These are phyloP conservation scores for Oxygymnocypris stewartii DNA, from an alignment of 2,113 vertebrate genomes.

Conservation along the genomic window DNA sequence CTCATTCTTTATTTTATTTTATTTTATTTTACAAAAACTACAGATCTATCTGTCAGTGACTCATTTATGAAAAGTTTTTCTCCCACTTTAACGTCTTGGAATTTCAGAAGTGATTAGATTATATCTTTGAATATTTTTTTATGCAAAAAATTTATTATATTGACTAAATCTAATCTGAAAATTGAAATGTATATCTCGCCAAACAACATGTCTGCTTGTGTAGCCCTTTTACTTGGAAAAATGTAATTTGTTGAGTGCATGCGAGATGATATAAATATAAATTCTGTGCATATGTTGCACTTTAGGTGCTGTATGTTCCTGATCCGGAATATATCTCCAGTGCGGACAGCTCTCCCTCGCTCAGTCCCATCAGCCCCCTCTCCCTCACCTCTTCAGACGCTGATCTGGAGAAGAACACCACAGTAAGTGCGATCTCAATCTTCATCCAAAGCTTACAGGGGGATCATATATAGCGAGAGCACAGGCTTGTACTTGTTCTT, in stretches of 20 bases:
- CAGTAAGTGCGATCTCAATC: conserved; percentile 72
- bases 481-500: background rate
- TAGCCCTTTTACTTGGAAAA: background rate
- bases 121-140: background rate
- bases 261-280: background rate
- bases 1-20: background rate
- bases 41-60: background rate
- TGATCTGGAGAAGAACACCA: conserved; percentile 88
- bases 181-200: no score
- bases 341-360: conserved; percentile 94
- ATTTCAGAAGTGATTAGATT: no score
- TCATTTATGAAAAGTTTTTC: background rate
- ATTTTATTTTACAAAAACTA: background rate
- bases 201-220: background rate
- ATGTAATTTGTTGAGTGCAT: background rate
- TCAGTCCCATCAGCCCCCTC: conserved; percentile 96
- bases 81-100: no score
- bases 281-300: conserved; percentile 67
- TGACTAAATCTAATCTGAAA: background rate
- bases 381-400: conserved; percentile 96
- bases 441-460: background rate
- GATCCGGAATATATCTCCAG: conserved; percentile 97
- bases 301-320: conserved; percentile 97
- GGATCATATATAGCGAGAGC: background rate
- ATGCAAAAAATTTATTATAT: background rate